A percentile compares a stretch with the other conserved stretches of the same genome.
phyloP scores from a whole-genome alignment of 2,888 invertebrate species.

The Parthenolecanium corni region DNA sequence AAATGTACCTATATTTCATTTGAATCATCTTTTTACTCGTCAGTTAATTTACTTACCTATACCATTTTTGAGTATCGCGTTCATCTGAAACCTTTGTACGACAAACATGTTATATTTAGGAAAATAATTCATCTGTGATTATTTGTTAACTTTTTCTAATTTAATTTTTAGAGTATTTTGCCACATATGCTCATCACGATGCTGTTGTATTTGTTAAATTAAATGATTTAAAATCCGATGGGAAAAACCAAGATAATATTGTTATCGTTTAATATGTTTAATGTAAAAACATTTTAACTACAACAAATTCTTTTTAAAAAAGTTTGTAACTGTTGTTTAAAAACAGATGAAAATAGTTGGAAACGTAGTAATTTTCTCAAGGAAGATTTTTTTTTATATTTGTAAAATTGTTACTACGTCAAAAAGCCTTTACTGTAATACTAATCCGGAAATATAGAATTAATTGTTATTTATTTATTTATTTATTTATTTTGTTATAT shows the following conservation, averaged over 20 bases:
- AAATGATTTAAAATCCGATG: neutral
- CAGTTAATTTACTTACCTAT: neutral
- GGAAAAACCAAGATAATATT: constrained; percentile 9
- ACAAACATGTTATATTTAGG: constrained; percentile 16
- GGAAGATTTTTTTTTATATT: neutral
- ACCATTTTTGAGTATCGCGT: neutral
- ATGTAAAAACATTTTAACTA: neutral
- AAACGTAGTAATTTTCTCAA: no score
- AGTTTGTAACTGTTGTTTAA: no score
- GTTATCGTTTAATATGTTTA: constrained; percentile 21
- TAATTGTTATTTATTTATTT: neutral
- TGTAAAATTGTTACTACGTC: neutral
- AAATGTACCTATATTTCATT: neutral
- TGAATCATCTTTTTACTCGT: neutral
- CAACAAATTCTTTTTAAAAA: no score
- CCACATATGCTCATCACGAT: constrained; percentile 26
- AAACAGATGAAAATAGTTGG: no score
- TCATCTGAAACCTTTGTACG: neutral
- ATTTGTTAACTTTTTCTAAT: constrained; percentile 27
- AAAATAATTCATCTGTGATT: constrained; percentile 26
- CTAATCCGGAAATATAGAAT: neutral
- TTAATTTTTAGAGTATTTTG: constrained; percentile 26
- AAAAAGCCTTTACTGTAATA: neutral
- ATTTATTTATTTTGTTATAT: neutral
- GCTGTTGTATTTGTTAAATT: constrained; percentile 25